Evolutionary conservation across 2,888 invertebrate species (phyloP).

Genomic region (Epinotia brunnichana): DNA sequence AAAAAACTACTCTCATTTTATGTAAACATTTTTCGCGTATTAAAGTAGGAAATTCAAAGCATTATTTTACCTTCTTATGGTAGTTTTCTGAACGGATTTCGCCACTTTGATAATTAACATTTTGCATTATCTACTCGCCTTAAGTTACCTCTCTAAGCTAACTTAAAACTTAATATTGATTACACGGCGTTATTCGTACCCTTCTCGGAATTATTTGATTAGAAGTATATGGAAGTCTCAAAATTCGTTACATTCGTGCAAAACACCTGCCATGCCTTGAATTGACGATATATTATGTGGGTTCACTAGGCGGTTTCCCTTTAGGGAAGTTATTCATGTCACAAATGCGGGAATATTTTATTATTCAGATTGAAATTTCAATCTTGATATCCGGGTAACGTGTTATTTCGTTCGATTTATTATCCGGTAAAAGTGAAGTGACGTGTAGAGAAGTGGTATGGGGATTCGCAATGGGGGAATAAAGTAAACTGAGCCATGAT

Average conservation of each 20-base stretch:
- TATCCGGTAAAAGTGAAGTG: neutral
- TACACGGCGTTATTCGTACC: neutral
- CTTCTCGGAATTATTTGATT: neutral
- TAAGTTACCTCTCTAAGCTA: neutral
- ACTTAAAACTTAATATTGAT: conserved; percentile 6
- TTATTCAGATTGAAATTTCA: neutral
- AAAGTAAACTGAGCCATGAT: neutral
- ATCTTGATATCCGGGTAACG: neutral
- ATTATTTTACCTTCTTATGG: no score
- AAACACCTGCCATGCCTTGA: conserved; percentile 5
- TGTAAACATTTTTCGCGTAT: no score
- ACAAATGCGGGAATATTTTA: conserved; percentile 3
- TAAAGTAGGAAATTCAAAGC: no score
- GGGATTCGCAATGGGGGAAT: neutral
- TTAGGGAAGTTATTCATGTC: conserved; percentile 2
- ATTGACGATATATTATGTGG: conserved; percentile 16
- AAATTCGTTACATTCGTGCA: neutral
- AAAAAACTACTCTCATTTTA: no score
- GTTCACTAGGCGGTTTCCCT: conserved; percentile 1
- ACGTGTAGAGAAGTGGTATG: neutral
- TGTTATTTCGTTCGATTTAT: neutral
- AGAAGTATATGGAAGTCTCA: conserved; percentile 1
- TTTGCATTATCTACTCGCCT: no score
- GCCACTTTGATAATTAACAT: no score
- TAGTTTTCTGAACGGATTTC: no score